Conservation (phyloP, 1,140 invertebrate species). For the Neodiprion pinetum region DNA sequence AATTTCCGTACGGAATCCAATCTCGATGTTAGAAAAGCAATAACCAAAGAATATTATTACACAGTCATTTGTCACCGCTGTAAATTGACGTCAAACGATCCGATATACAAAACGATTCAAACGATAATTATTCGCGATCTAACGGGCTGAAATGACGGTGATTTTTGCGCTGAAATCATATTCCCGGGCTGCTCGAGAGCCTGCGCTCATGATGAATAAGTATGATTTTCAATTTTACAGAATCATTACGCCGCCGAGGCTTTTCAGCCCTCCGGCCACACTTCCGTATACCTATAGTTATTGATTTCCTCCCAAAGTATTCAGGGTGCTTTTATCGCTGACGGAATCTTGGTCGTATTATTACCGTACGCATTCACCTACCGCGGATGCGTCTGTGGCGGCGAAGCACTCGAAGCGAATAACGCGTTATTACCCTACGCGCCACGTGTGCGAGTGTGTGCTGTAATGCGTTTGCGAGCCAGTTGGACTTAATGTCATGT, state of each 20-base stretch:
- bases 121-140: neutral
- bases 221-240: slow-evolving; percentile 3
- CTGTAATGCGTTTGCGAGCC: slow-evolving; percentile 11
- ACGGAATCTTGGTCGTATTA: neutral
- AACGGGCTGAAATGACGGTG: neutral
- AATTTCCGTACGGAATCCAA: too few relatives aligned
- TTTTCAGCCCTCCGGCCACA: neutral
- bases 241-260: neutral
- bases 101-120: neutral
- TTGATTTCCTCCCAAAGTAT: neutral
- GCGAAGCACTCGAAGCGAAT: slow-evolving; percentile 9
- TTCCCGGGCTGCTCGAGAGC: neutral
- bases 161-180: neutral
- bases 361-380: neutral
- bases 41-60: too few relatives aligned
- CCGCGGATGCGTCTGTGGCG: neutral
- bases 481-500: slow-evolving; percentile 40
- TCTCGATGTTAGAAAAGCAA: too few relatives aligned
- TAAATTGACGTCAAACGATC: too few relatives aligned
- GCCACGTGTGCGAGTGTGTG: neutral
- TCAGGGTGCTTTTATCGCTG: neutral
- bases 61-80: too few relatives aligned
- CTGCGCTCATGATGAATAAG: neutral
- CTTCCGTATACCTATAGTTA: neutral
- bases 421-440: slow-evolving; percentile 36